These are phyloP conservation scores for Sinonovacula constricta DNA, from an alignment of 1,140 invertebrate species.

Conservation along the genomic window DNA sequence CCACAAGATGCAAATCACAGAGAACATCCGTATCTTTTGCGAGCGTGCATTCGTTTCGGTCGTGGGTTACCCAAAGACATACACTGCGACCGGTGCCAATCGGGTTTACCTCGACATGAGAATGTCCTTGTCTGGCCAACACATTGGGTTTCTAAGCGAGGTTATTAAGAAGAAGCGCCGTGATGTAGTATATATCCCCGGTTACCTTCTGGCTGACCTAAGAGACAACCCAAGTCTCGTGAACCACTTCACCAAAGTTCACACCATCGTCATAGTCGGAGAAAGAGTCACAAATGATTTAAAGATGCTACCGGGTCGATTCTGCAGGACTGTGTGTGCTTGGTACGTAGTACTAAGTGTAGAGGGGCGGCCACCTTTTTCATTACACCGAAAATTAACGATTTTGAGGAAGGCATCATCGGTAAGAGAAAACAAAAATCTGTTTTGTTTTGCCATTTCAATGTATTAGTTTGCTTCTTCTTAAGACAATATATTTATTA, in stretches of 20 bases:
- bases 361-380: not conserved
- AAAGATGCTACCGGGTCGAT: not conserved
- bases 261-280: not conserved
- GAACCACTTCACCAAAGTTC: conserved; percentile 17
- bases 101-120: conserved; percentile 27
- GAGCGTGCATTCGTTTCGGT: conserved; percentile 47
- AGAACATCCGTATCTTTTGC: conserved; percentile 8
- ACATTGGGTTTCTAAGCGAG: conserved; percentile 7
- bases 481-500: no score
- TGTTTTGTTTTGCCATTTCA: no score
- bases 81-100: conserved; percentile 41
- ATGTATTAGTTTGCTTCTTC: no score
- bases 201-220: conserved; percentile 15
- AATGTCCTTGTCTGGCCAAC: conserved; percentile 4
- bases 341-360: conserved; percentile 30
- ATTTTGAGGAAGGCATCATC: conserved; percentile 39
- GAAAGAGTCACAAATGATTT: not conserved
- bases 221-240: not conserved
- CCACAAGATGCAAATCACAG: conserved; percentile 11
- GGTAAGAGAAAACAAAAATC: conserved; percentile 13
- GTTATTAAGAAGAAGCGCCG: conserved; percentile 34
- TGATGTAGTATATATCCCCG: conserved; percentile 28
- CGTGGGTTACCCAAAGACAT: conserved; percentile 51
- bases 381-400: not conserved
- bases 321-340: not conserved